Evolutionary conservation across 2,113 vertebrate species (phyloP).

Genomic region (Nannospalax galili): DNA sequence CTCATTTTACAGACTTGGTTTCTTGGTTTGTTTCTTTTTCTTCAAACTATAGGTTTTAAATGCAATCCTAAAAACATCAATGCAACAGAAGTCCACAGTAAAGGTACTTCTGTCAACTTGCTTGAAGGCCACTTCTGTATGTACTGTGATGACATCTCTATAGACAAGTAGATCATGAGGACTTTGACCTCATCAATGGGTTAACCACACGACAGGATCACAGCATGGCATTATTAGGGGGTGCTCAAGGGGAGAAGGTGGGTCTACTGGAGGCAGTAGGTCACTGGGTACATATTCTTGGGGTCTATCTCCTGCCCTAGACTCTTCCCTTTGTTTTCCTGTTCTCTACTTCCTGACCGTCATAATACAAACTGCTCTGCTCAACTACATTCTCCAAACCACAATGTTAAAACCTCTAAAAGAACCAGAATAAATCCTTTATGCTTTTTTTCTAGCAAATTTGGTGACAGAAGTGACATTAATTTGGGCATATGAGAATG

Average conservation of each 20-base stretch:
- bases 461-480: not conserved
- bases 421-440: not conserved
- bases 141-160: not conserved
- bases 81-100: not conserved
- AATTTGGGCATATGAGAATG: not conserved
- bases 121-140: not conserved
- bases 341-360: not conserved
- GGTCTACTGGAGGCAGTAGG: not conserved
- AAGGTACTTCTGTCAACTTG: not conserved
- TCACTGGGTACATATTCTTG: not conserved
- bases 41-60: conserved; percentile 1
- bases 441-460: not conserved
- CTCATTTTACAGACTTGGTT: not conserved
- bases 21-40: not conserved
- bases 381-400: not conserved
- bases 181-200: not conserved
- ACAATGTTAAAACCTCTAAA: not conserved
- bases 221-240: not conserved
- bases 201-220: not conserved
- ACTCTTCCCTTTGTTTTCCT: not conserved
- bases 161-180: not conserved
- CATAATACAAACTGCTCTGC: not conserved
- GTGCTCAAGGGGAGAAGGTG: too few relatives aligned
- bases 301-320: too few relatives aligned
- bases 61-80: not conserved